Base-by-base conservation (phyloP, 2,113 vertebrate genomes). In the Raphicerus campestris region DNA sequence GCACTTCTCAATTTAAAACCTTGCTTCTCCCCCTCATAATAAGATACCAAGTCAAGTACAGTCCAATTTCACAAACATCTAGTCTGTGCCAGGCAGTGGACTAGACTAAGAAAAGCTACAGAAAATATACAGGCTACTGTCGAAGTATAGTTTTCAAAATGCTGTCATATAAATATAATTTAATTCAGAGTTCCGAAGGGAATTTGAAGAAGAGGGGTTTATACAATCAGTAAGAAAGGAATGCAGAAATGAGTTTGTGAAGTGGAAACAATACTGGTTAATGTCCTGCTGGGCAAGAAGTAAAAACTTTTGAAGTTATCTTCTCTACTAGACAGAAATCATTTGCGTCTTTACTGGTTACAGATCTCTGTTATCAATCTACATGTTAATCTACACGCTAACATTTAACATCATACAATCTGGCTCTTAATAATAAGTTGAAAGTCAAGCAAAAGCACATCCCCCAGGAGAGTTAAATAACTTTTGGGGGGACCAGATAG, bases 321-420 rank as follows among this genome's bases (percentile, higher is more conserved):
- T 80, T 53, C 88, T 53, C 60, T 66, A 61, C 49, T 35, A 4
- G 55, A 82, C 45, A 56, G 82, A 95, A 97, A 55, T 84, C 39
- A 70, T 66, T 66, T 90, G 66, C 1, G 4, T 70, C 49, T 96
- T 60, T 86, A 16, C 42, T 60, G 26, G 87, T 58, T 39, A 55
- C 93, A 87, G 66, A 88, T 28, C 61, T 73, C 20, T 70, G 56
- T 24, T 45, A 78, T 92, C 84, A 84, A 73, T 39, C n/a, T 73
- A 39, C 35, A n/a, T 80, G 91, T 39, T 63, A 19, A 35, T 63
- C 60, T 55, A 13, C 49, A 85, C 42, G 75, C 73, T 81, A 93
- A 85, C 63, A 89, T 87, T 53, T 87, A 83, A n/a, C 53, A 90
- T 96, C 92, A 92, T 85, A 56, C 85, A 82, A 45, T 30, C 94